Percentiles rank a stretch among this genome's conserved stretches.
Evolutionary conservation across 2,888 invertebrate genomes (phyloP).

Genomic region (Leptinotarsa haldemani): DNA sequence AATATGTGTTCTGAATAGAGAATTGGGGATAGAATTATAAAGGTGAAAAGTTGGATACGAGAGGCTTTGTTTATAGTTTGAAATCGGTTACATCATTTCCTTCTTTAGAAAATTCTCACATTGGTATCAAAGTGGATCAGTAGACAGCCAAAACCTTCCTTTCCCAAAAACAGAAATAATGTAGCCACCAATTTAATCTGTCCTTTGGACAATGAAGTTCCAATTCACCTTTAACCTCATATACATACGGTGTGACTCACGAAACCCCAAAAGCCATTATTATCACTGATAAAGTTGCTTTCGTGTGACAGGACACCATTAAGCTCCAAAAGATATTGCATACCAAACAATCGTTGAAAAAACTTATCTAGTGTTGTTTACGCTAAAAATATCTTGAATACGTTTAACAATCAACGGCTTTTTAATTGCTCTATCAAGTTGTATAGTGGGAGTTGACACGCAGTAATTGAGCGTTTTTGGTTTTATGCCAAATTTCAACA

Average conservation of each 20-base stretch:
- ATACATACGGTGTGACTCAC: background rate
- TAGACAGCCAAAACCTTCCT: too few species aligned
- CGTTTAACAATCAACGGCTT: background rate
- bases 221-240: background rate
- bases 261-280: background rate
- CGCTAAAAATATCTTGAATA: constrained; percentile 1
- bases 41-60: too few species aligned
- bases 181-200: background rate
- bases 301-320: constrained; percentile 5
- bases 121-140: too few species aligned
- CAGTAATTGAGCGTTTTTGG: too few species aligned
- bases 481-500: too few species aligned
- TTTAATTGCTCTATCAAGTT: background rate
- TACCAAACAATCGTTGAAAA: background rate
- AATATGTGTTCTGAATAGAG: too few species aligned
- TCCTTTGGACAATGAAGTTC: background rate
- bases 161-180: too few species aligned
- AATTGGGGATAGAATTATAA: too few species aligned
- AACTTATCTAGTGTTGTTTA: background rate
- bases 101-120: too few species aligned
- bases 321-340: background rate
- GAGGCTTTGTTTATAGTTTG: too few species aligned
- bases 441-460: background rate
- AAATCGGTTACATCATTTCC: too few species aligned
- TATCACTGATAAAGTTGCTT: constrained; percentile 9